Conservation (phyloP, 2,113 vertebrate species). For the Trochalopteron elliotii region DNA sequence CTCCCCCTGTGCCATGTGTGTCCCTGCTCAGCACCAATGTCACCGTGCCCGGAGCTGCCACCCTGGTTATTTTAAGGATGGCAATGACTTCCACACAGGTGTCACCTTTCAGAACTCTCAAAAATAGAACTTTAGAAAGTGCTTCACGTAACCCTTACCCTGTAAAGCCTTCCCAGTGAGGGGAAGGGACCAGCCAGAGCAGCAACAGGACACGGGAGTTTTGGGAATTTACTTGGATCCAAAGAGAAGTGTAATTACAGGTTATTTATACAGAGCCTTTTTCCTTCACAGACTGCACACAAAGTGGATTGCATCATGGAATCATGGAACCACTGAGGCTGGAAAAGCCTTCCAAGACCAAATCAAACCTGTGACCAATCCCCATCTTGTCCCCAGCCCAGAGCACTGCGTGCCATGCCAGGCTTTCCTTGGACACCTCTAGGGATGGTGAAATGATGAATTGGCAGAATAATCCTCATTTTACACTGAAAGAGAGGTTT, state of each 20-base stretch:
- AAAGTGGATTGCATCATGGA: background rate
- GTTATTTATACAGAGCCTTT: background rate
- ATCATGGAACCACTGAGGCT: background rate
- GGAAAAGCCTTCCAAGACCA: background rate
- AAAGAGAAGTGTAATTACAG: background rate
- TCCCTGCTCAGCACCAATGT: background rate
- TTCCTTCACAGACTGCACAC: background rate
- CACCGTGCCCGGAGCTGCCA: background rate
- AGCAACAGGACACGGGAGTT: background rate
- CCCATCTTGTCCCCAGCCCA: background rate
- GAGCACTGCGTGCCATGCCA: background rate
- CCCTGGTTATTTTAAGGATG: background rate
- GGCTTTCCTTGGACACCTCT: background rate
- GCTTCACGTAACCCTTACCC: background rate
- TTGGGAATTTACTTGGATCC: background rate
- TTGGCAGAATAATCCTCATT: background rate
- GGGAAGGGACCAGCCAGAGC: background rate
- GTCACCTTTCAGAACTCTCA: constrained; percentile 14
- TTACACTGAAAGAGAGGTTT: background rate
- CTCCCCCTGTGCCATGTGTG: background rate
- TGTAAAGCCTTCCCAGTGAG: background rate
- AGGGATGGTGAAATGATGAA: background rate
- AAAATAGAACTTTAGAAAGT: background rate
- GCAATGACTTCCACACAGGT: background rate
- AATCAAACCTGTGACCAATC: background rate